Base-by-base conservation (phyloP, 2,113 vertebrate genomes). In the Triplophysa siluroides region DNA sequence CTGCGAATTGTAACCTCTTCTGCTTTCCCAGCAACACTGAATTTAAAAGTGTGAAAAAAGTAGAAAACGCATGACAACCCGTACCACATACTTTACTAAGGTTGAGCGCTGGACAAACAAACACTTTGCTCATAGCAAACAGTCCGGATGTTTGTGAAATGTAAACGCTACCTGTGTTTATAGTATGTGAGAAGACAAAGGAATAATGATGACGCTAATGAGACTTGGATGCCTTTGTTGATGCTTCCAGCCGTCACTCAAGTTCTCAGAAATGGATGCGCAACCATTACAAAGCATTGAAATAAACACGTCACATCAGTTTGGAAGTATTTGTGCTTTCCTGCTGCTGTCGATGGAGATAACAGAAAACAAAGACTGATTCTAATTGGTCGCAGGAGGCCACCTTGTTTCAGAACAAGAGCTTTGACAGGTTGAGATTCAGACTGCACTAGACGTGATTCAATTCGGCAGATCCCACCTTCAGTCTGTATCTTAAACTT, bases 401-500 rank as follows among this genome's bases (percentile, higher is more conserved):
- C 58, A 38, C n/a, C n/a, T 73, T 8, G 52, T 58, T 72, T 56
- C 21, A 38, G 52, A 38, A 38, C 50, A 33, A 71, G 29, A 74
- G 71, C 43, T 74, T 61, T 63, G 73, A 76, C 60, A 21, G 54
- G 54, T 58, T n/a, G 8, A 58, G 21, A 76, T 76, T 61, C 63
- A 50, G 21, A 21, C 58, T 29, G 21, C 43, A 19, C n/a, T 12
- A 50, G 60, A 63, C 41, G 26, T 13, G 14, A 50, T n/a, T n/a
- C 12, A 7, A 47, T 47, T 62, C 26, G 33, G 58, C 38, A 26
- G 73, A 13, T 76, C 18, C 26, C 9, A 73, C 33, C 54, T 24
- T 60, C 41, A 41, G 33, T 61, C 56, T 43, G 54, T 60, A 29
- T 43, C 41, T 73, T 14, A 33, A 70, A 52, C 18, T 47, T 70